Percentiles rank a stretch among this genome's conserved stretches.
These are phyloP conservation scores for Serrognathus titanus DNA, from an alignment of 2,888 invertebrate species.

Conservation along the genomic window DNA sequence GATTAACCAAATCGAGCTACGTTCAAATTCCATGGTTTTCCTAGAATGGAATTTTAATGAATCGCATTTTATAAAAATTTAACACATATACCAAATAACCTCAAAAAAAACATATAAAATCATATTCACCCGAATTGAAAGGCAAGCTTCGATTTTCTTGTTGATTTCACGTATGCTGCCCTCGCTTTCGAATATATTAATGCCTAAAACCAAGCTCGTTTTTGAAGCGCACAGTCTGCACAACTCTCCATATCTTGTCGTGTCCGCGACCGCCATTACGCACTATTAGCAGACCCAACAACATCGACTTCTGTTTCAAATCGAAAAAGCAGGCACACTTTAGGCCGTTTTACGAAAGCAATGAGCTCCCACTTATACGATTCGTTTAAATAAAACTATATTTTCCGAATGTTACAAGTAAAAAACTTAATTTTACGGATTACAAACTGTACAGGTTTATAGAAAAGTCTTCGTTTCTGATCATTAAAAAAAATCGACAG, in stretches of 20 bases:
- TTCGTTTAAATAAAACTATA: no score
- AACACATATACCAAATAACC: background rate
- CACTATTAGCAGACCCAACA: constrained; percentile 15
- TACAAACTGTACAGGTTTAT: constrained; percentile 7
- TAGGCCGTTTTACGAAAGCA: no score
- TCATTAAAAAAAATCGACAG: background rate
- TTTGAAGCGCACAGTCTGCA: constrained; percentile 47
- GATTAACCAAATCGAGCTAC: no score
- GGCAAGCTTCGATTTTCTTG: constrained; percentile 57
- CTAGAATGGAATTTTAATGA: no score
- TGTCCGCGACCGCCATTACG: constrained; percentile 38
- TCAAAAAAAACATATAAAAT: background rate
- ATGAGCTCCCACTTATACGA: no score
- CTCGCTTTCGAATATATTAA: constrained; percentile 47
- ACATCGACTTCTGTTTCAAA: constrained; percentile 4
- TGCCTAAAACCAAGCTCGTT: constrained; percentile 40
- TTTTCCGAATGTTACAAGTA: no score
- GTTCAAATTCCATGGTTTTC: no score
- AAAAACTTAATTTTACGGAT: background rate
- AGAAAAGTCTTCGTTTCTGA: constrained; percentile 10
- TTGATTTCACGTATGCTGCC: constrained; percentile 53
- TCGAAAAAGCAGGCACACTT: no score
- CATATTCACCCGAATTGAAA: constrained; percentile 54
- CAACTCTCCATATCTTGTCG: constrained; percentile 41
- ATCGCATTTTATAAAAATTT: no score